Percentiles rank a stretch among this genome's conserved stretches.
phyloP scores from a whole-genome alignment of 23 tunicate genomes.

The Aplidium turbinatum region DNA sequence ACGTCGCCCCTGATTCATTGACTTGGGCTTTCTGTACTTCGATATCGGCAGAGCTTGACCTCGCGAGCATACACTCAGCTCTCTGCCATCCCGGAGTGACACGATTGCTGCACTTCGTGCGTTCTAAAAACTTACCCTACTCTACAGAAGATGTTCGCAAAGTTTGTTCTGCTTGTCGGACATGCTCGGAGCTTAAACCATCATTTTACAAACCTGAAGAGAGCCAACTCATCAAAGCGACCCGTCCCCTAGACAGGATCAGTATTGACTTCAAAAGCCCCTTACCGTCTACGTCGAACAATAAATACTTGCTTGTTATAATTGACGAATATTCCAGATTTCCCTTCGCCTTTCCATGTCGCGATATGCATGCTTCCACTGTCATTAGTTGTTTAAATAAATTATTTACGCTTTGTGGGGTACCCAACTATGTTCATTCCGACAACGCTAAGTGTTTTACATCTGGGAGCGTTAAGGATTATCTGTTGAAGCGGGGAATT shows the following conservation, averaged over 20 bases:
- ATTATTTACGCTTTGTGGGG: slow-evolving; percentile 2
- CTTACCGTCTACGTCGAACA: neutral
- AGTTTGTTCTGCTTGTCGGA: slow-evolving; percentile 15
- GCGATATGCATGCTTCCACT: slow-evolving; percentile 19
- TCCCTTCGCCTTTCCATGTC: slow-evolving; percentile 22
- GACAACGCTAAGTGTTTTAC: slow-evolving; percentile 8
- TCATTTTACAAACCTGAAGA: neutral
- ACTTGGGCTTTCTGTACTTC: slow-evolving; percentile 22
- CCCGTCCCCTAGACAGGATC: neutral
- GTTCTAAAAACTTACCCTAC: slow-evolving; percentile 16
- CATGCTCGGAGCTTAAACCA: slow-evolving; percentile 31
- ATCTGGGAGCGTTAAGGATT: neutral
- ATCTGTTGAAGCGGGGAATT: neutral
- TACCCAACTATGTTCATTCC: slow-evolving; percentile 23
- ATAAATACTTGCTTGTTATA: slow-evolving; percentile 14
- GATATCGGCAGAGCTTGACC: neutral
- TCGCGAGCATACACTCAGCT: neutral
- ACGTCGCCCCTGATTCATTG: slow-evolving; percentile 33
- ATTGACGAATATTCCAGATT: slow-evolving; percentile 9
- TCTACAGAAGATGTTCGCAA: slow-evolving; percentile 28
- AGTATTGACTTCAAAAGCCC: neutral
- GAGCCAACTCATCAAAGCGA: slow-evolving; percentile 12
- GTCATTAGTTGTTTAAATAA: slow-evolving; percentile 5
- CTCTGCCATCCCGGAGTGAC: slow-evolving; percentile 23
- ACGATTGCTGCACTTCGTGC: slow-evolving; percentile 8